Evolutionary conservation across 1,140 invertebrate species (phyloP).

Genomic region (Laupala kohalensis): DNA sequence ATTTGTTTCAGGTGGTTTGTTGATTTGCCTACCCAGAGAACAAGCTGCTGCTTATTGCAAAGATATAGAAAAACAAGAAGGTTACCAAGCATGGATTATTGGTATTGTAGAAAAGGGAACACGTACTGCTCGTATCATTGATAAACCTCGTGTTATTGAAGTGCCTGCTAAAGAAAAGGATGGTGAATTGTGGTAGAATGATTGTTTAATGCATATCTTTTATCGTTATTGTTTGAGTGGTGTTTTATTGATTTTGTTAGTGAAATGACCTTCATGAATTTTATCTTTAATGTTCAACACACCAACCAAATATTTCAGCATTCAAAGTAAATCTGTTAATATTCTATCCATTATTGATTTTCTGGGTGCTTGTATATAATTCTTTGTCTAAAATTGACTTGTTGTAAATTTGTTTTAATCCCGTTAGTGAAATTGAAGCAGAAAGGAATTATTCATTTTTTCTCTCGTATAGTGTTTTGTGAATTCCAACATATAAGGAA

Average conservation of each 20-base stretch:
- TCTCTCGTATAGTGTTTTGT: neutral
- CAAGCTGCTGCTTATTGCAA: constrained; percentile 94
- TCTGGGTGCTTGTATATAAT: neutral
- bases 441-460: neutral
- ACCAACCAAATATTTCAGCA: neutral
- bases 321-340: neutral
- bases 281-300: neutral
- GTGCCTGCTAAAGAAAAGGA: constrained; percentile 93
- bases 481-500: neutral
- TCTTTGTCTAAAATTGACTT: neutral
- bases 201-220: no score
- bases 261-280: neutral
- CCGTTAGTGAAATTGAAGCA: neutral
- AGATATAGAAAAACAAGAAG: constrained; percentile 94
- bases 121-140: constrained; percentile 89
- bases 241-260: neutral
- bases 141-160: constrained; percentile 95
- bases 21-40: constrained; percentile 88
- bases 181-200: constrained; percentile 57
- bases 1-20: constrained; percentile 42
- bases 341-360: neutral
- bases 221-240: neutral
- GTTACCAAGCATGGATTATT: constrained; percentile 97
- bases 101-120: constrained; percentile 97
- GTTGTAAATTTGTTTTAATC: neutral